phyloP scores from a whole-genome alignment of 1,140 invertebrate genomes.

The Cherax quadricarinatus region DNA sequence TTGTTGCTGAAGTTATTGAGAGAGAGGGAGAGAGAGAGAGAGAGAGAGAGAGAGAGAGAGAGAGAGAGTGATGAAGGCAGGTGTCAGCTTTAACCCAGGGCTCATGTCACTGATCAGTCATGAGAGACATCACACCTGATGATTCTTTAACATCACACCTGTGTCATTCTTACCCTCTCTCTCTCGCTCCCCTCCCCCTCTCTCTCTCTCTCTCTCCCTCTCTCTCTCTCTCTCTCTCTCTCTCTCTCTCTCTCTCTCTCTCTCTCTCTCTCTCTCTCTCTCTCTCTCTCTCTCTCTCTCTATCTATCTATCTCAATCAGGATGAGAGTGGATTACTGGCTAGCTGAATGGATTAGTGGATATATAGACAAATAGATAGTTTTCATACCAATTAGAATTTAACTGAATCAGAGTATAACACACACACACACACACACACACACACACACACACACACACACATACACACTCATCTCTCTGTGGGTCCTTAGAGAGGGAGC shows the following conservation, averaged over 20 bases:
- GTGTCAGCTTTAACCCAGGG: no score
- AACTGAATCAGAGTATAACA: not conserved
- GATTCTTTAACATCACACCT: not conserved
- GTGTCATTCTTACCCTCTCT: not conserved
- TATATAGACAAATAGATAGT: not conserved
- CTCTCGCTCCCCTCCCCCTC: not conserved
- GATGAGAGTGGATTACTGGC: not conserved
- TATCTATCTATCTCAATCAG: no score
- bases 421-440: not conserved
- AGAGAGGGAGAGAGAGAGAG: no score
- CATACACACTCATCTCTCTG: no score
- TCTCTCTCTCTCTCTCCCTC: slow-evolving; percentile 27
- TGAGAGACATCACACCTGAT: no score
- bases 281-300: slow-evolving; percentile 22
- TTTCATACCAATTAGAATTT: not conserved
- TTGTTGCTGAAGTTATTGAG: no score
- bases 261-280: not conserved
- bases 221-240: not conserved
- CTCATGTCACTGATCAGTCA: no score
- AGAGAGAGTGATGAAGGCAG: no score
- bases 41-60: no score
- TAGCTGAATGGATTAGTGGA: not conserved
- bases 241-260: slow-evolving; percentile 27
- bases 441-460: not conserved
- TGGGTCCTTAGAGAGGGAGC: no score